phyloP scores from a whole-genome alignment of 2,888 invertebrate species.

The Apotomis betuletana region DNA sequence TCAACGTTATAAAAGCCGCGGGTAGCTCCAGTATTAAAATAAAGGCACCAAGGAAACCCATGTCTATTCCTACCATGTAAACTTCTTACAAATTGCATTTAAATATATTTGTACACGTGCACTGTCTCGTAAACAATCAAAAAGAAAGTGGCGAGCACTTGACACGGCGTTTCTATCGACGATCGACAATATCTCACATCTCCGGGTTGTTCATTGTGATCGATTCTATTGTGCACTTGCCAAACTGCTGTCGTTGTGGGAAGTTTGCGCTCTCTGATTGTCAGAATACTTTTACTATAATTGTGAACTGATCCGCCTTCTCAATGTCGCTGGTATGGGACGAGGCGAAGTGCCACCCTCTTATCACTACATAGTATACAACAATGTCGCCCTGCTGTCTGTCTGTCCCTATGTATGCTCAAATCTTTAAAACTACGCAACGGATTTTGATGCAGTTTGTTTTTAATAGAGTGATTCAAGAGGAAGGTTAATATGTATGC shows the following conservation, averaged over 20 bases:
- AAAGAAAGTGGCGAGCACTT: constrained; percentile 28
- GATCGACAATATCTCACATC: constrained; percentile 21
- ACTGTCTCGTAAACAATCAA: constrained; percentile 26
- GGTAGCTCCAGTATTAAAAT: neutral
- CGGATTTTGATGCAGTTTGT: too few relatives aligned
- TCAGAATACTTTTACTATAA: neutral
- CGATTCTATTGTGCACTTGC: constrained; percentile 18
- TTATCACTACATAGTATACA: too few relatives aligned
- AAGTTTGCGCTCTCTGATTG: neutral
- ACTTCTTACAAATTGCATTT: neutral
- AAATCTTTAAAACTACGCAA: too few relatives aligned
- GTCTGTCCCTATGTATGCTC: too few relatives aligned
- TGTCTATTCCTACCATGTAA: neutral
- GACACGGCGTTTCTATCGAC: constrained; percentile 18
- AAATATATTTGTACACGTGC: constrained; percentile 8
- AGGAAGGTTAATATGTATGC: too few relatives aligned
- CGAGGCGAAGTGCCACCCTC: too few relatives aligned
- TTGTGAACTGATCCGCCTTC: neutral
- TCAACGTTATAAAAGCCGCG: too few relatives aligned
- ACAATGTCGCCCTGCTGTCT: too few relatives aligned
- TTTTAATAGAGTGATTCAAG: too few relatives aligned
- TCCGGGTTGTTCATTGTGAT: constrained; percentile 22
- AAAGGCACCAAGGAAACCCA: neutral
- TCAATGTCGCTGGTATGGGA: too few relatives aligned
- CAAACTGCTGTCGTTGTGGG: neutral